Evolutionary conservation across 2,797 vertebrate genomes (phyloP), one percentile per base, ranked within the genome.

Genomic region (Poecilia picta): DNA sequence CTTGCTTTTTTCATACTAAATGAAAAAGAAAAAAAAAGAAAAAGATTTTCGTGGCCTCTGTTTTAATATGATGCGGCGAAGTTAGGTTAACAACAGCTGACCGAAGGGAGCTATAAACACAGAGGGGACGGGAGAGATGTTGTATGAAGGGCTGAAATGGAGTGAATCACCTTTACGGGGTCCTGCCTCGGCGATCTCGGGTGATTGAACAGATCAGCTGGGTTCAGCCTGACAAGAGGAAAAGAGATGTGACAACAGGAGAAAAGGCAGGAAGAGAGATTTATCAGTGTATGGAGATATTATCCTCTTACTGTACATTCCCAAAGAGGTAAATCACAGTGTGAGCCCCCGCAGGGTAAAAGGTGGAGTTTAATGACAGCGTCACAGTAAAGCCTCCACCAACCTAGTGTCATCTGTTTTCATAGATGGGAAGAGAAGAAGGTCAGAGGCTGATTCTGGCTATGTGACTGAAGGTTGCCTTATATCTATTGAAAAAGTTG

Each of bases 141-240:
- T 82, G 85, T 85, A 76, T 71, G 70, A 78, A 87, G 75, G 74
- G 73, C 77, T 91, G 83, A 87, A 89, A 89, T 83, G 80, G 88
- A 87, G 90, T 88, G 90, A 90, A 89, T 89, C 89, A 87, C 87
- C 79, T 87, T 91, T 85, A 89, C 85, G 74, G 90, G 89, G 89
- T 89, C 83, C 83, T 88, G 89, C 88, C 83, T 92, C 85, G 51
- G 73, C 55, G 87, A 86, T 88, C 82, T 81, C 46, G 85, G 90
- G 81, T 91, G 90, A 93, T 91, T 89, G 88, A 91, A 89, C 90
- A 89, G 84, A 91, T 93, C 89, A 89, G 82, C 75, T 55, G 81
- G 82, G 88, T 83, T 88, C 90, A 86, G 79, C 74, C 66, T 82
- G 76, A 89, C 74, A 70, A 72, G 83, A 83, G 80, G 36, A 78